Percentiles rank a stretch among this genome's conserved stretches.
phyloP scores from a whole-genome alignment of 2,888 invertebrate species.

The Cinara cedri region DNA sequence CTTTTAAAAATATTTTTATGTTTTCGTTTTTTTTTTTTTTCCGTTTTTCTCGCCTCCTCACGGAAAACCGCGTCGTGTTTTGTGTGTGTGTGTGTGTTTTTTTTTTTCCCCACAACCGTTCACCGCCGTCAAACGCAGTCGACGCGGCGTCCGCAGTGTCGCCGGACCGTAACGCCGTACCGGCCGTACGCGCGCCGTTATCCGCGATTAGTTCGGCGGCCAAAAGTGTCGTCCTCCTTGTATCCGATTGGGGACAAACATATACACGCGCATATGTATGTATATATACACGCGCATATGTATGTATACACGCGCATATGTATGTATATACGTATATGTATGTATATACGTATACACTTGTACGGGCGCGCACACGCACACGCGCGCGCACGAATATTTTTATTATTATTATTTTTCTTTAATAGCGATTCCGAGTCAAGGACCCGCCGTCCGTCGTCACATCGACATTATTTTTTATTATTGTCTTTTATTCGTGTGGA shows the following conservation, averaged over 20 bases:
- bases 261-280: constrained; percentile 18
- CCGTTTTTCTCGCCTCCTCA: too few relatives aligned
- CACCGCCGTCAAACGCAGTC: too few relatives aligned
- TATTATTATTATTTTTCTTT: constrained; percentile 54
- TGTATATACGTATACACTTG: not conserved
- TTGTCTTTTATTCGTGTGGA: constrained; percentile 28
- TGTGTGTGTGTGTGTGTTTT: too few relatives aligned
- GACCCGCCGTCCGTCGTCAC: not conserved
- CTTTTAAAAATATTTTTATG: too few relatives aligned
- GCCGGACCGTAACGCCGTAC: too few relatives aligned
- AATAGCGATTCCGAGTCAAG: constrained; percentile 51
- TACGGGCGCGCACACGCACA: not conserved
- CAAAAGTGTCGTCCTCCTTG: constrained; percentile 55
- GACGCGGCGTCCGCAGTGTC: too few relatives aligned
- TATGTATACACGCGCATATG: not conserved
- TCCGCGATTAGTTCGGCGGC: constrained; percentile 21
- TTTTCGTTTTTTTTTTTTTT: too few relatives aligned
- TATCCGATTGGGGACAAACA: constrained; percentile 52
- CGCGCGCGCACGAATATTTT: constrained; percentile 11
- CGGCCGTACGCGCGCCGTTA: not conserved
- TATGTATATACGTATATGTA: not conserved
- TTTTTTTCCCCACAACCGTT: too few relatives aligned
- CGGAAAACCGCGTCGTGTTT: too few relatives aligned
- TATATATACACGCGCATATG: not conserved
- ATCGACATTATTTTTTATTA: constrained; percentile 16